phyloP scores from a whole-genome alignment of 2,113 vertebrate species.

The Odobenus rosmarus region DNA sequence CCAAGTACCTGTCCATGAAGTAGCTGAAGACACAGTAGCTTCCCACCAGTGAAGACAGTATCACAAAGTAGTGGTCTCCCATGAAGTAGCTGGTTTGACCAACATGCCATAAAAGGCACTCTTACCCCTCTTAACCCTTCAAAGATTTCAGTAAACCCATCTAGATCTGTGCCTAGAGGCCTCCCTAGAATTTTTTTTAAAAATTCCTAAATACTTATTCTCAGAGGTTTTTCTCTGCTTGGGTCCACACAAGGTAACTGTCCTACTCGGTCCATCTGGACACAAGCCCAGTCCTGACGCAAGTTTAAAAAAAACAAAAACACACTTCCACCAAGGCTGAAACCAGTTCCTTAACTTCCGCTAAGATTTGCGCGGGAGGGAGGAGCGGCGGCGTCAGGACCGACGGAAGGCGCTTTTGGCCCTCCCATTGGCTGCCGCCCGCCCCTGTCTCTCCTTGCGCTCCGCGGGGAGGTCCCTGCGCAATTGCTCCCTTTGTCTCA shows the following conservation, averaged over 20 bases:
- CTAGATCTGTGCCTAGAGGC: neutral
- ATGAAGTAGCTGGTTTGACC: neutral
- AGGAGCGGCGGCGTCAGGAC: too few relatives aligned
- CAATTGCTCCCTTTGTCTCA: constrained; percentile 63
- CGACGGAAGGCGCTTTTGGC: neutral
- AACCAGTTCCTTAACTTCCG: neutral
- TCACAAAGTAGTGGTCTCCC: neutral
- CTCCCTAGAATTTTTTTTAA: neutral
- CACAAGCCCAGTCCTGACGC: neutral
- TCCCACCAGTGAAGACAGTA: neutral
- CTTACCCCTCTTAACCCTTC: neutral
- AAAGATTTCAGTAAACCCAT: neutral
- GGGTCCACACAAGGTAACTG: neutral
- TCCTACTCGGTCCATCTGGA: neutral
- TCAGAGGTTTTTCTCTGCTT: neutral
- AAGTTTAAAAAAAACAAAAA: neutral
- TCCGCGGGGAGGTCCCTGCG: neutral
- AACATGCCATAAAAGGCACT: neutral
- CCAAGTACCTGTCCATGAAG: neutral
- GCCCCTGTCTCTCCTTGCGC: fast-evolving
- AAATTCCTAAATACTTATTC: neutral
- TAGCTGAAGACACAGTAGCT: neutral
- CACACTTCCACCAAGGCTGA: neutral
- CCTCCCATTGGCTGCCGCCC: constrained; percentile 8
- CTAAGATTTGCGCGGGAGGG: neutral